These are phyloP conservation scores for Phodopus roborovskii DNA, from an alignment of 2,113 vertebrate genomes.

Conservation along the genomic window DNA sequence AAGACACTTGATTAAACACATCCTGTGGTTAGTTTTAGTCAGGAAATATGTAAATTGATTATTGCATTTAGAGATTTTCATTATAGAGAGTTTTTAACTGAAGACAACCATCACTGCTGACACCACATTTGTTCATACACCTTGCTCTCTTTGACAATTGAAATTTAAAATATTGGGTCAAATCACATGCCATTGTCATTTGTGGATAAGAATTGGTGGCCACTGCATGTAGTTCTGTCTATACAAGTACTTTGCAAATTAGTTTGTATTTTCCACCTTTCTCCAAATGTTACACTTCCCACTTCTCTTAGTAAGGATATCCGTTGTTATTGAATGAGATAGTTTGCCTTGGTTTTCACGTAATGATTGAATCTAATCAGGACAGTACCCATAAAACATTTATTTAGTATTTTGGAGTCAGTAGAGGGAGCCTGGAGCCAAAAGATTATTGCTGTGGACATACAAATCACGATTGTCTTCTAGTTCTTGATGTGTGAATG, in stretches of 20 bases:
- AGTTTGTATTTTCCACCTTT: constrained; percentile 32
- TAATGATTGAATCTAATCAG: constrained; percentile 9
- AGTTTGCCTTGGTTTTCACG: constrained; percentile 43
- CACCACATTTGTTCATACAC: background rate
- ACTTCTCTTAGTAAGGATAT: constrained; percentile 48
- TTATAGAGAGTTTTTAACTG: constrained; percentile 47
- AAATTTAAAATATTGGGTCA: constrained; percentile 3
- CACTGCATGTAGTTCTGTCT: background rate
- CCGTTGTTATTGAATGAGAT: constrained; percentile 14
- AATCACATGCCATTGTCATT: constrained; percentile 22
- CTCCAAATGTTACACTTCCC: constrained; percentile 56
- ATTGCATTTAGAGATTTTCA: constrained; percentile 52
- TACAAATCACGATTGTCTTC: constrained; percentile 40
- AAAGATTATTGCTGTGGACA: constrained; percentile 57
- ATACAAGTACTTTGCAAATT: constrained; percentile 20
- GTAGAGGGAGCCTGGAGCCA: constrained; percentile 80
- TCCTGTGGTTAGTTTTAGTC: constrained; percentile 28
- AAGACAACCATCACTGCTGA: background rate
- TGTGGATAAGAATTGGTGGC: background rate
- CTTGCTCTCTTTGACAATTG: constrained; percentile 13
- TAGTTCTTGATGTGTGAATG: constrained; percentile 40
- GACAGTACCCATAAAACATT: constrained; percentile 25
- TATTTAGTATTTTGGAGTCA: constrained; percentile 76
- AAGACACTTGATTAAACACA: constrained; percentile 15
- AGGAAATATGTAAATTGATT: constrained; percentile 51